Base-by-base conservation (phyloP, 2,888 invertebrate species). In the Eupithecia pulchellata region DNA sequence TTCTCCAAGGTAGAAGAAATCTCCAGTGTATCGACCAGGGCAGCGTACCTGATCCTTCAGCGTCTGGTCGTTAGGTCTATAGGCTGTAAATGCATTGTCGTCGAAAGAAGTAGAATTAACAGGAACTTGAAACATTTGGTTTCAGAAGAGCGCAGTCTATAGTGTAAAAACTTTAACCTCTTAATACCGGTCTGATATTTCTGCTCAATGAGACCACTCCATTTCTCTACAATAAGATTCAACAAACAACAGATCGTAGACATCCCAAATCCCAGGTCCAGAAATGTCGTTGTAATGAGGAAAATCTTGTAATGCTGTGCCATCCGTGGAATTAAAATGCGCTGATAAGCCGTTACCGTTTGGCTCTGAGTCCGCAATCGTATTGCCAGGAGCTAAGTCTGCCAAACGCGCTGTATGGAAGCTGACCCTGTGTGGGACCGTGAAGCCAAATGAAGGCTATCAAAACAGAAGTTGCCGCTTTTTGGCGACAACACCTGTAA, bases 361-460 rank as follows among this genome's bases (percentile, higher is more conserved):
- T 90, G 91, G 90, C 90, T 84, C 82, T 66, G 60, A 69, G 68
- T 65, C 71, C 76, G 74, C 72, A 71, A 74, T 76, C 77, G 71
- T 77, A 75, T 81, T 90, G 91, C 91, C 90, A 90, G 88, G 79
- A 81, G 75, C 76, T 76, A 77, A 71, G 77, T 73, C 76, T 89
- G 90, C 90, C 90, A 91, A 90, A 84, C 86, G 83, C 74, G 77
- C 78, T 78, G n/a, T 82, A 75, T 87, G 88, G 85, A 86, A 88
- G 85, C 78, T 80, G 47, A 75, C 79, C 78, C 82, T 25, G 52
- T 20, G 52, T 52, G 81, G 39, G 76, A 79, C 77, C 82, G 81
- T 81, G 79, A 79, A 83, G 87, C 89, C 89, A 90, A 90, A 90
- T 89, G 76, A 86, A 85, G 81, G 82, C 79, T 84, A 86, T 88